phyloP scores from a whole-genome alignment of 2,888 invertebrate species.

The Drosophila peninsularis region DNA sequence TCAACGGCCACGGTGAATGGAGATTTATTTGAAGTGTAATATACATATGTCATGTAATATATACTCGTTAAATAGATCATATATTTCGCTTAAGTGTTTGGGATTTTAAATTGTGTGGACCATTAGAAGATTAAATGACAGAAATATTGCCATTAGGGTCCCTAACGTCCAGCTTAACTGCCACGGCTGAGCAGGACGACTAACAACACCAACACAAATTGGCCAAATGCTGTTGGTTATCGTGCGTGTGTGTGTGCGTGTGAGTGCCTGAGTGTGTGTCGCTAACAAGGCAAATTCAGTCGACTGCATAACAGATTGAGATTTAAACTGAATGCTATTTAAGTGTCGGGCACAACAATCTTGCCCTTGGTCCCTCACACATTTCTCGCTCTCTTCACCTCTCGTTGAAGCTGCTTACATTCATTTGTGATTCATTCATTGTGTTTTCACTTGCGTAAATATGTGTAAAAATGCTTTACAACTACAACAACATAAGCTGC shows the following conservation, averaged over 20 bases:
- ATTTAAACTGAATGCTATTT: conserved; percentile 71
- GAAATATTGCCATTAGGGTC: conserved; percentile 41
- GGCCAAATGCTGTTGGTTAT: conserved; percentile 20
- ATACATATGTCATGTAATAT: conserved; percentile 12
- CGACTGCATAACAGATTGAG: conserved; percentile 73
- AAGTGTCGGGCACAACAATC: conserved; percentile 61
- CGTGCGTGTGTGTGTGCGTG: conserved; percentile 6
- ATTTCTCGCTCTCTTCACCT: conserved; percentile 2
- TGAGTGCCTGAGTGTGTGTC: conserved; percentile 18
- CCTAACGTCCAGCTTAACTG: conserved; percentile 37
- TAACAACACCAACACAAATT: conserved; percentile 24
- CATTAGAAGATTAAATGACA: conserved; percentile 40
- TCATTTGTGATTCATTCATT: conserved; percentile 46
- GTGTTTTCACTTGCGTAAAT: conserved; percentile 51
- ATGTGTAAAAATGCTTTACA: conserved; percentile 50
- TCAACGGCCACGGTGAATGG: neutral
- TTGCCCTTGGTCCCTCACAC: conserved; percentile 11
- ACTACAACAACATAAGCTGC: conserved; percentile 22
- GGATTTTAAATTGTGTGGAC: conserved; percentile 40
- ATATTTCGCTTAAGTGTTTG: conserved; percentile 31
- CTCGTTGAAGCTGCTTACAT: conserved; percentile 40
- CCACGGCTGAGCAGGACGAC: conserved; percentile 9
- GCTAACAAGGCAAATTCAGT: conserved; percentile 64
- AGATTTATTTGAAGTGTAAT: conserved; percentile 28
- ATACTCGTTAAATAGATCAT: conserved; percentile 18